Conservation (phyloP, 2,888 invertebrate genomes). For the Marasmarcha lunaedactyla region DNA sequence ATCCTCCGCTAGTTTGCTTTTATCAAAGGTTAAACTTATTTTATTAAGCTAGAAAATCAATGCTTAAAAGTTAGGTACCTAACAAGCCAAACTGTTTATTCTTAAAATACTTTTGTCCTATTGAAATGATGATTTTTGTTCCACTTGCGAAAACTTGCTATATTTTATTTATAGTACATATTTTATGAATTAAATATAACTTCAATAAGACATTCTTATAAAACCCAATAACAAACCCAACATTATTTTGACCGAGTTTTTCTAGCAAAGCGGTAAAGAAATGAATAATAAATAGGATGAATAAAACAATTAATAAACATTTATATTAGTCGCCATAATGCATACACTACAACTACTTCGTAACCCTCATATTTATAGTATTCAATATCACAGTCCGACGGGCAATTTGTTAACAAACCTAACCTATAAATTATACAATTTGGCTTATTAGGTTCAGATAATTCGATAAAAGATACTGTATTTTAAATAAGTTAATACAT, state of each 20-base stretch:
- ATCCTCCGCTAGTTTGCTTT: too few species aligned
- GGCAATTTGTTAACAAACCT: conserved; percentile 1
- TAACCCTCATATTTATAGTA: background rate
- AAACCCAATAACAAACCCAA: too few species aligned
- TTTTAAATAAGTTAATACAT: conserved; percentile 11
- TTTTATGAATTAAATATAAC: too few species aligned
- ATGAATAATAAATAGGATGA: background rate
- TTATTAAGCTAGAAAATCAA: conserved; percentile 22
- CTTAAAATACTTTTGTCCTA: too few species aligned
- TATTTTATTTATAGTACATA: too few species aligned
- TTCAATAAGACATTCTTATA: too few species aligned
- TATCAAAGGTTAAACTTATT: too few species aligned
- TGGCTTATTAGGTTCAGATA: conserved; percentile 34
- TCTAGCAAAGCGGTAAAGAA: too few species aligned
- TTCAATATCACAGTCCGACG: conserved; percentile 3
- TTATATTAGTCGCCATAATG: background rate
- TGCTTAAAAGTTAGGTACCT: conserved; percentile 13
- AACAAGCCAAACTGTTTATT: background rate
- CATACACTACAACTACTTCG: background rate
- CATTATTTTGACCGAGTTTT: too few species aligned
- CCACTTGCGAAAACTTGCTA: too few species aligned
- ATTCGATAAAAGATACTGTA: conserved; percentile 13
- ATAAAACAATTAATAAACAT: background rate
- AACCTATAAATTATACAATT: conserved; percentile 27
- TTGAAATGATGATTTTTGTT: too few species aligned